Percentiles rank a stretch among this genome's conserved stretches.
Evolutionary conservation across 2,113 vertebrate genomes (phyloP).

Genomic region (Aptenodytes patagonicus): DNA sequence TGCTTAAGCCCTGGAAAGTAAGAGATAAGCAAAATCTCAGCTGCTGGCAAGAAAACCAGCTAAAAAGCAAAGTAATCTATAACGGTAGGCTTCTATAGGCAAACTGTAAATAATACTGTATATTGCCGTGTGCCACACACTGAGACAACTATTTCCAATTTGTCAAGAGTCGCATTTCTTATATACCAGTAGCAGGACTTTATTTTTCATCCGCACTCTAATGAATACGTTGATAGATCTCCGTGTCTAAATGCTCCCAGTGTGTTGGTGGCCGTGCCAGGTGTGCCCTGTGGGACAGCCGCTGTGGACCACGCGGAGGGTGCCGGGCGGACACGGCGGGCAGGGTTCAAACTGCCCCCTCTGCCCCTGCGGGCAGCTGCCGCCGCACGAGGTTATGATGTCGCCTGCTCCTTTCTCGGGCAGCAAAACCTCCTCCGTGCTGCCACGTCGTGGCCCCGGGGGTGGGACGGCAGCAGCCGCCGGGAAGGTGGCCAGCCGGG

Average conservation of each 20-base stretch:
- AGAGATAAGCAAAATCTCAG: background rate
- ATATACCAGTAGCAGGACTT: background rate
- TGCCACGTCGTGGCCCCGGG: background rate
- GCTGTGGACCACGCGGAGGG: rapidly evolving
- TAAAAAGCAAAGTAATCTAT: background rate
- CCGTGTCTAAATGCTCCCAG: rapidly evolving
- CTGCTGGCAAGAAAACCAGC: background rate
- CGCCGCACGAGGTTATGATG: rapidly evolving
- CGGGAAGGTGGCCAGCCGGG: too few relatives aligned
- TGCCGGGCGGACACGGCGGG: rapidly evolving
- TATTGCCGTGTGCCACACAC: background rate
- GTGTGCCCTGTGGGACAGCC: rapidly evolving
- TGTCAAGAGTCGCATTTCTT: background rate
- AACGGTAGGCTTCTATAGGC: background rate
- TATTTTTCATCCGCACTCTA: background rate
- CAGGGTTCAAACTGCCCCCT: too few relatives aligned
- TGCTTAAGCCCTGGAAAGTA: background rate
- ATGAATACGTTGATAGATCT: background rate
- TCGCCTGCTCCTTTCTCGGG: background rate
- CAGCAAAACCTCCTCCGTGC: background rate
- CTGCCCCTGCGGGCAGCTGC: background rate
- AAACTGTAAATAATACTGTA: background rate
- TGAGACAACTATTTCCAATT: background rate
- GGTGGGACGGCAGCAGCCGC: background rate
- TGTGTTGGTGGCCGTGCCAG: background rate